These are phyloP conservation scores for Drosophila recens DNA, from an alignment of 2,888 invertebrate genomes.

Conservation along the genomic window DNA sequence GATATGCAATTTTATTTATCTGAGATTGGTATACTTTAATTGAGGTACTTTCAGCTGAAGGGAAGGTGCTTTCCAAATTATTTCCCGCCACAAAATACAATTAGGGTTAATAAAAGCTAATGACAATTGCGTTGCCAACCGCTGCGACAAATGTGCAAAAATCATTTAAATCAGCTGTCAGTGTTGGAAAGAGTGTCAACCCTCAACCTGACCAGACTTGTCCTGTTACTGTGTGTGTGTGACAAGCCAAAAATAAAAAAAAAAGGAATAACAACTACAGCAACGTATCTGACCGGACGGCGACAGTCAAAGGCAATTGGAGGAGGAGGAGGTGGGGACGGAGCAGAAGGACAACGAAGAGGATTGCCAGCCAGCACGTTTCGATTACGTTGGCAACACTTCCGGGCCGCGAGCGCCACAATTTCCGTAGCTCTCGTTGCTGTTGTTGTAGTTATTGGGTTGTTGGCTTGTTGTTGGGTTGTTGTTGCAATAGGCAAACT, in stretches of 20 bases:
- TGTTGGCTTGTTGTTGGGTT: conserved; percentile 9
- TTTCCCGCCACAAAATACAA: conserved; percentile 42
- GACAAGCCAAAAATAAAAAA: conserved; percentile 38
- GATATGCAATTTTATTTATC: neutral
- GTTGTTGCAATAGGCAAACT: conserved; percentile 63
- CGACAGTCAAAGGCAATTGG: conserved; percentile 52
- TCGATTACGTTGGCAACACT: conserved; percentile 79
- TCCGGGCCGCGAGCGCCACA: conserved; percentile 77
- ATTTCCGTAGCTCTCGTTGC: conserved; percentile 59
- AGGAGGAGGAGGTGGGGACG: neutral
- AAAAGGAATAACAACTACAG: neutral
- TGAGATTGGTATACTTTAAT: conserved; percentile 1
- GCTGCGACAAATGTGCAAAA: conserved; percentile 61
- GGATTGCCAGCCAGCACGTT: conserved; percentile 57
- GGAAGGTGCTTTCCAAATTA: conserved; percentile 1
- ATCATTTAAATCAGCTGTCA: conserved; percentile 66
- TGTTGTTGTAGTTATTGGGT: conserved; percentile 8
- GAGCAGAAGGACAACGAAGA: neutral
- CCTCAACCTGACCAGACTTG: conserved; percentile 1
- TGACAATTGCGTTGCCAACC: conserved; percentile 47
- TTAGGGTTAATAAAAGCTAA: conserved; percentile 64
- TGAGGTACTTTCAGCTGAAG: conserved; percentile 7
- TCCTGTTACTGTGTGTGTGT: conserved; percentile 3
- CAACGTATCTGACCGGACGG: conserved; percentile 54
- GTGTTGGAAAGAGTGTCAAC: conserved; percentile 15